Percentiles rank a stretch among this genome's conserved stretches.
phyloP scores from a whole-genome alignment of 2,113 vertebrate species.

The human (Homo sapiens) region GRCh38 chr1:22303001-22303500 shows the following conservation, averaged over 20 bases:
- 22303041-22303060: not conserved
- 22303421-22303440: not conserved
- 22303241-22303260: not conserved
- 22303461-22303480: not conserved
- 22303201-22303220: not conserved
- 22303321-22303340: not conserved
- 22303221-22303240: not conserved
- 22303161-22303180: not conserved
- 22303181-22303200: not conserved
- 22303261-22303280: not conserved
- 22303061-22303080: not conserved
- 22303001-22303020: not conserved
- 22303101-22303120: not conserved
- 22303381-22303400: not conserved
- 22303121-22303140: not conserved
- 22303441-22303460: not conserved
- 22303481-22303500: not conserved
- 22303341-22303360: not conserved
- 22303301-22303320: not conserved
- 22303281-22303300: not conserved
- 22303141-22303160: not conserved
- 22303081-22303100: not conserved
- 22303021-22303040: not conserved
- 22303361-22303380: not conserved
- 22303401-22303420: not conserved